Evolutionary conservation across 2,113 vertebrate species (phyloP).

Genomic region (Melozone crissalis): DNA sequence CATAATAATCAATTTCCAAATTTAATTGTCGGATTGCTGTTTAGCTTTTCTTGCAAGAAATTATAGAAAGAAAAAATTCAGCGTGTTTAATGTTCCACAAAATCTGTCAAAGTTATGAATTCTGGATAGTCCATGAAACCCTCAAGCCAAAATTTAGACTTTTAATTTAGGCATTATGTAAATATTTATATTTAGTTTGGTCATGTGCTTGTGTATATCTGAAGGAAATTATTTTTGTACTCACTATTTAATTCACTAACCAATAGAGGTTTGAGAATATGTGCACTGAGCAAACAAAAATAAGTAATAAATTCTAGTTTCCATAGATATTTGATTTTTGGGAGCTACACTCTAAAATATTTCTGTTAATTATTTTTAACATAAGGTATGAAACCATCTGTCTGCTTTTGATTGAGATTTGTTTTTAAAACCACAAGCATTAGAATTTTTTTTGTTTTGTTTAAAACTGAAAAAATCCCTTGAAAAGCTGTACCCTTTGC

Average conservation of each 20-base stretch:
- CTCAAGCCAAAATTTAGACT: neutral
- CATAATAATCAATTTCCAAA: neutral
- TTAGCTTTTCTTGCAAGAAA: neutral
- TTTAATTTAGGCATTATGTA: neutral
- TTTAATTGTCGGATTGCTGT: neutral
- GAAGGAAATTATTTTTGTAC: neutral
- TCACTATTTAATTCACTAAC: neutral
- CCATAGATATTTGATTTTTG: neutral
- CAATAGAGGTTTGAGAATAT: neutral
- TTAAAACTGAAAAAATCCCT: neutral
- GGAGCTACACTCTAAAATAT: neutral
- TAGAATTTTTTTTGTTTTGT: neutral
- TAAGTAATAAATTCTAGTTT: neutral
- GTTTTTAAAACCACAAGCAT: neutral
- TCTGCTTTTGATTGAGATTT: neutral
- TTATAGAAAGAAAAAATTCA: neutral
- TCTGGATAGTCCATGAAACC: neutral
- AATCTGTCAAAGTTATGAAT: neutral
- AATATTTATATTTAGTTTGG: neutral
- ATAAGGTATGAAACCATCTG: neutral
- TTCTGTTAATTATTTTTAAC: neutral
- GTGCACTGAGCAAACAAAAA: neutral
- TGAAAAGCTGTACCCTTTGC: neutral
- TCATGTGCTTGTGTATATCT: neutral
- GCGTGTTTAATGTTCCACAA: neutral